Base-by-base conservation (phyloP, 2,113 vertebrate species). In the Zingel zingel region DNA sequence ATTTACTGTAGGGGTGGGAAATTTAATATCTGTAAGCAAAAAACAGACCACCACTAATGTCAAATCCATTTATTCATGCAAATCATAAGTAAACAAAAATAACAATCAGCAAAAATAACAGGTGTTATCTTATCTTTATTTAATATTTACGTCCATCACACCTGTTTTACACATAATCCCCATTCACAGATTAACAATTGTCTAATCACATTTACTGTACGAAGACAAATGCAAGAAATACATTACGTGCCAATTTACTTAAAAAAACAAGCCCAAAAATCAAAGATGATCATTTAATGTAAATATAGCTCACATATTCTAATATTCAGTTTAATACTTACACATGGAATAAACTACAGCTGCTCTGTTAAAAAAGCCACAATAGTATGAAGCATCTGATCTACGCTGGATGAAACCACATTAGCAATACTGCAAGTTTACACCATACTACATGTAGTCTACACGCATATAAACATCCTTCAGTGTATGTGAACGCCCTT, bases 21-120 rank as follows among this genome's bases (percentile, higher is more conserved):
- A 14, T 50, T 27, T 7, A 23, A 72, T 43, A 68, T 83, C 39
- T 67, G 19, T 39, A 27, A 67, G 57, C 16, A 78, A 76, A 53
- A 51, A 36, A 50, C 23, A 67, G 21, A 66, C 61, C n/a, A 18
- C 21, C 23, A 47, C 33, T 89, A 90, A 91, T 90, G 88, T 91
- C 78, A 92, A 91, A 92, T 92, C 82, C 50, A 87, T 93, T 93
- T 94, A 94, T 92, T 94, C 80, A 91, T 94, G 90, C 92, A 88
- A 92, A 91, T 92, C 64, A 91, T 87, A 89, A 69, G 71, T 63
- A 74, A 88, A 88, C 59, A 78, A 70, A 75, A 85, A 88, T 7
- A 84, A 82, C 11, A 86, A 90, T 69, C 23, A 69, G 78, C 74
- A 84, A 56, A 47, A 77, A 78, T 72, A 70, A 86, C 65, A 86